Conservation (phyloP, 2,888 invertebrate species). For the Branchinecta sandiegonensis region DNA sequence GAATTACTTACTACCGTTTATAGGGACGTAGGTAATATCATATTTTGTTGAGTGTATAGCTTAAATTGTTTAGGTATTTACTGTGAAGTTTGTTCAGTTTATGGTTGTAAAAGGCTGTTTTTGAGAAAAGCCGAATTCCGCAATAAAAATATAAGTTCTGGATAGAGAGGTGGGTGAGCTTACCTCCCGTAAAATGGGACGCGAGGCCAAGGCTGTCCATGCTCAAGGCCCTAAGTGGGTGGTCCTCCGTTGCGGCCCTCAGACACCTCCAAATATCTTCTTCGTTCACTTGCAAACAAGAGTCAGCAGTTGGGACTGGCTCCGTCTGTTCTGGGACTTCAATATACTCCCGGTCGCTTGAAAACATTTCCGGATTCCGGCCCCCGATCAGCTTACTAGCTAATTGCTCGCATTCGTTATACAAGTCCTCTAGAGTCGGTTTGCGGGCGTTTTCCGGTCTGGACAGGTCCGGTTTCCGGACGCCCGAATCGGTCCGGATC, state of each 20-base stretch:
- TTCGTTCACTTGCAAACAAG: slow-evolving; percentile 69
- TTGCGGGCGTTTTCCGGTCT: neutral
- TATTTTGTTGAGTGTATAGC: too few relatives aligned
- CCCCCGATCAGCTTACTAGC: slow-evolving; percentile 23
- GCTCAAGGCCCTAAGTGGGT: slow-evolving; percentile 72
- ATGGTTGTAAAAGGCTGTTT: too few relatives aligned
- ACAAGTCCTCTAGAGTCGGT: slow-evolving; percentile 25
- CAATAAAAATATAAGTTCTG: too few relatives aligned
- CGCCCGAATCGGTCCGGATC: neutral
- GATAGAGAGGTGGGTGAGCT: slow-evolving; percentile 27
- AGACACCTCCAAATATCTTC: slow-evolving; percentile 51
- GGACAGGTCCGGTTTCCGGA: slow-evolving; percentile 18
- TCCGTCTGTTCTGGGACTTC: slow-evolving; percentile 64
- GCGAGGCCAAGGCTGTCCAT: slow-evolving; percentile 81
- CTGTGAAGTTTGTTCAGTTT: too few relatives aligned
- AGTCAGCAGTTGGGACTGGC: slow-evolving; percentile 71
- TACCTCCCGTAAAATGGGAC: slow-evolving; percentile 64
- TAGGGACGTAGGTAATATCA: too few relatives aligned
- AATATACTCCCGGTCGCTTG: slow-evolving; percentile 45
- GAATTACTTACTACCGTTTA: too few relatives aligned
- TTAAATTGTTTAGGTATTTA: too few relatives aligned
- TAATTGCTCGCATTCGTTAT: slow-evolving; percentile 24
- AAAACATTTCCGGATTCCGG: slow-evolving; percentile 11
- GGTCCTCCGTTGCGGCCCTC: slow-evolving; percentile 40
- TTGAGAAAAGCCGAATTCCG: too few relatives aligned